These are phyloP conservation scores for Dromaius novaehollandiae DNA, from an alignment of 2,113 vertebrate species.

Conservation along the genomic window DNA sequence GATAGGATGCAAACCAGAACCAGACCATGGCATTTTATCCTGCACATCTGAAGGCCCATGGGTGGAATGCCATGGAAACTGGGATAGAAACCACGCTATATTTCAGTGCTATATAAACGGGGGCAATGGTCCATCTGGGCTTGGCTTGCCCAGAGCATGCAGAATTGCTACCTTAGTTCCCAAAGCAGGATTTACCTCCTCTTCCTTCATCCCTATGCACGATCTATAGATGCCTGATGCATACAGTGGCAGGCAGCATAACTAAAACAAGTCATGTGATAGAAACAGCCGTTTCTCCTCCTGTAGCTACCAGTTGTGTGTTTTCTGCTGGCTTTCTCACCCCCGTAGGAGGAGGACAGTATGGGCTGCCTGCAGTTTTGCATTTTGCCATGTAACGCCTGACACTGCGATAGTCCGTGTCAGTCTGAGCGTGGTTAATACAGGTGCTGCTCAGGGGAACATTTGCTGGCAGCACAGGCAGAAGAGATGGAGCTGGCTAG, in stretches of 20 bases:
- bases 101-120: neutral
- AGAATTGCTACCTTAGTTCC: neutral
- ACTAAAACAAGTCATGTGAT: neutral
- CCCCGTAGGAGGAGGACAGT: neutral
- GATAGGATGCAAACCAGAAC: neutral
- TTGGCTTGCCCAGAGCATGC: neutral
- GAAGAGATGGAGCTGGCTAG: neutral
- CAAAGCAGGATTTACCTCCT: neutral
- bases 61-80: neutral
- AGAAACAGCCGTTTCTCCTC: neutral
- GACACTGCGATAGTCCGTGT: no score
- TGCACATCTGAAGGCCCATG: neutral
- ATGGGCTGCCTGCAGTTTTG: neutral
- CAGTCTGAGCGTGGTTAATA: neutral
- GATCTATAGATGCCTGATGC: neutral
- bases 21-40: neutral
- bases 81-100: neutral
- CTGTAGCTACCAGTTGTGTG: neutral
- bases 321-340: neutral
- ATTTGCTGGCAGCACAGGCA: neutral
- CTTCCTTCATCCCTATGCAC: neutral
- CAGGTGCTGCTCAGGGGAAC: neutral
- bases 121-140: neutral
- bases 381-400: neutral
- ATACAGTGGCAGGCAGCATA: neutral